These are phyloP conservation scores for Idris sp. DNA, from an alignment of 1,140 invertebrate species.

Conservation along the genomic window DNA sequence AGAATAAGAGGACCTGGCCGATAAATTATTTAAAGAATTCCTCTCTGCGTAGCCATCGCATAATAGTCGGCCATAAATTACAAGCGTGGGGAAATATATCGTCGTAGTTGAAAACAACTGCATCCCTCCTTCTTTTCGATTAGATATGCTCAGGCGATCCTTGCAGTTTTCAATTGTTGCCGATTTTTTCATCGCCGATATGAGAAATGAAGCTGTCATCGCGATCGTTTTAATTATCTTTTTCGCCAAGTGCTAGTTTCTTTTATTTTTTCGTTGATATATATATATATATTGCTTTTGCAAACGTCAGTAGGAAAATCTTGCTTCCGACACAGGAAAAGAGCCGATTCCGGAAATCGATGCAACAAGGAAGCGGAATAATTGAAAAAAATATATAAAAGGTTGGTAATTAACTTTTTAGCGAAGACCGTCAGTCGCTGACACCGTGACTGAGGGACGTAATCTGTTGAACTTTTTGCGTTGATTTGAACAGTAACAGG, in stretches of 20 bases:
- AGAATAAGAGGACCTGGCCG: conserved; percentile 61
- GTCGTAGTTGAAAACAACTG: conserved; percentile 64
- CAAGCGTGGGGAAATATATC: conserved; percentile 63
- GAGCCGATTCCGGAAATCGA: conserved; percentile 20
- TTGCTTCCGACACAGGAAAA: too few relatives aligned
- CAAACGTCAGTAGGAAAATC: too few relatives aligned
- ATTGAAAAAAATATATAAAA: conserved; percentile 36
- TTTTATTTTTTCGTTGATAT: too few relatives aligned
- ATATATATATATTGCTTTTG: too few relatives aligned
- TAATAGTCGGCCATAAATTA: conserved; percentile 67
- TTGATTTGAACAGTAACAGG: conserved; percentile 64
- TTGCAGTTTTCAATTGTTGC: conserved; percentile 58
- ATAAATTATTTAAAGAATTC: conserved; percentile 69
- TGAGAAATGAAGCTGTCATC: conserved; percentile 61
- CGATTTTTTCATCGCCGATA: conserved; percentile 40
- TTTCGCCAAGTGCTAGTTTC: conserved; percentile 2
- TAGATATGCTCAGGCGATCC: conserved; percentile 53
- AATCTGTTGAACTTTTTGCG: conserved; percentile 69
- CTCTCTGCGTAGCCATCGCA: conserved; percentile 63
- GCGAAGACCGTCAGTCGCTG: conserved; percentile 42
- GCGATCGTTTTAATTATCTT: conserved; percentile 51
- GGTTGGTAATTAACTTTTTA: conserved; percentile 68
- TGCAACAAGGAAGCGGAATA: conserved; percentile 33
- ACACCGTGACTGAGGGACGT: conserved; percentile 57
- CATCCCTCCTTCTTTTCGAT: conserved; percentile 56